A percentile compares a stretch with the other conserved stretches of the same genome.
phyloP scores from a whole-genome alignment of 2,797 vertebrate species.

The Tenualosa ilisha region DNA sequence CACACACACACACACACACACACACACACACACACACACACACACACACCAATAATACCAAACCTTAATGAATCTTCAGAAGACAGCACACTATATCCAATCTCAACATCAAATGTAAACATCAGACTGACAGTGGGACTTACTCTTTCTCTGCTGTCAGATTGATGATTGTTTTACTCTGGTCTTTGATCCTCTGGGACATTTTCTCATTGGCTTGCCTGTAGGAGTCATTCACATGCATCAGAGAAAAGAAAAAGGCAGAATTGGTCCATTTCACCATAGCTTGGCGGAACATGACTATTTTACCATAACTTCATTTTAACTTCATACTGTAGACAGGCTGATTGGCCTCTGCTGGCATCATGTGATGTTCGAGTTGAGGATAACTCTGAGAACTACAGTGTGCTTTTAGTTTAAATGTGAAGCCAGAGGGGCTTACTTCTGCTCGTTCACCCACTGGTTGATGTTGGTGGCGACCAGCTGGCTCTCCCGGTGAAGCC shows the following conservation, averaged over 20 bases:
- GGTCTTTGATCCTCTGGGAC: constrained; percentile 71
- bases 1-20: constrained; percentile 33
- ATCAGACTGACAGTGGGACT: constrained; percentile 54
- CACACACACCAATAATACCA: not conserved
- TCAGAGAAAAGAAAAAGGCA: not conserved
- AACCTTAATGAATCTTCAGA: not conserved
- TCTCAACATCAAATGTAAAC: not conserved
- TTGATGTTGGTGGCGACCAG: constrained; percentile 73
- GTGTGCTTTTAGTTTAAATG: not conserved
- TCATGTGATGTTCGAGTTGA: constrained; percentile 16
- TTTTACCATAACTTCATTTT: not conserved
- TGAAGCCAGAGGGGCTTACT: constrained; percentile 58
- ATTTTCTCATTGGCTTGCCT: constrained; percentile 76
- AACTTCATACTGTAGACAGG: too few relatives aligned
- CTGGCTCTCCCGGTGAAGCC: constrained; percentile 64
- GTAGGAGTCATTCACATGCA: constrained; percentile 37
- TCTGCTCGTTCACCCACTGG: constrained; percentile 71
- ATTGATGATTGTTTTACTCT: constrained; percentile 73
- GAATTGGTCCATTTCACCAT: too few relatives aligned
- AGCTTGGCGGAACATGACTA: too few relatives aligned
- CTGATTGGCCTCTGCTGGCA: not conserved
- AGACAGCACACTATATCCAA: not conserved
- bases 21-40: constrained; percentile 20
- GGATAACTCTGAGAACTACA: not conserved
- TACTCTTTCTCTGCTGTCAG: constrained; percentile 75